Evolutionary conservation across 2,797 vertebrate genomes (phyloP).

Genomic region (Sylvilagus floridanus): DNA sequence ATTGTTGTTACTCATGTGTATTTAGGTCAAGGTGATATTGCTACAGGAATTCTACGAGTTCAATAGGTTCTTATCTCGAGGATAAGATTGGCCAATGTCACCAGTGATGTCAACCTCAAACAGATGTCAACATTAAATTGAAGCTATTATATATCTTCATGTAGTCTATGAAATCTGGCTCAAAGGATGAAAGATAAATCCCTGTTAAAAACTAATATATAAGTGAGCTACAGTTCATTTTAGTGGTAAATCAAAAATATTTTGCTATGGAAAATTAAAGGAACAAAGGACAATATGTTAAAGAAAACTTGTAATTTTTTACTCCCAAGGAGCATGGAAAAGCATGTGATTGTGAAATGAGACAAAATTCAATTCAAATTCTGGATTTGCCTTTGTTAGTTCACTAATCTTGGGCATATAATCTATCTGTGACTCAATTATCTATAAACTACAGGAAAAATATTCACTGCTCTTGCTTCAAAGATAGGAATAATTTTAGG

Average conservation of each 20-base stretch:
- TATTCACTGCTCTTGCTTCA: conserved; percentile 40
- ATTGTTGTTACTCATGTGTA: conserved; percentile 18
- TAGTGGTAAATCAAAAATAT: background rate
- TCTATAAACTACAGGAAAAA: conserved; percentile 24
- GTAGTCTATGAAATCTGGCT: background rate
- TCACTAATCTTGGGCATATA: background rate
- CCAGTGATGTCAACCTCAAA: conserved; percentile 28
- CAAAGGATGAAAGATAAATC: conserved; percentile 16
- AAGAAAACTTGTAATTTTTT: background rate
- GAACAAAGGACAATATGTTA: background rate
- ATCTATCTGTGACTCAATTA: background rate
- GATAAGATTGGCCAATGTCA: conserved; percentile 30
- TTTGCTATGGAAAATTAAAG: conserved; percentile 35
- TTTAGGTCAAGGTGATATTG: conserved; percentile 43
- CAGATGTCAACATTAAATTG: conserved; percentile 13
- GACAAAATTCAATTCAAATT: background rate
- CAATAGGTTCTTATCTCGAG: conserved; percentile 46
- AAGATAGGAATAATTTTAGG: background rate
- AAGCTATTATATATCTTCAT: background rate
- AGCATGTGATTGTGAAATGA: background rate
- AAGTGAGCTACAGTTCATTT: background rate
- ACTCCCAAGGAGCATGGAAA: background rate
- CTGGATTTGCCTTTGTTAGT: background rate
- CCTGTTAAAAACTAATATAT: background rate
- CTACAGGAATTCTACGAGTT: conserved; percentile 21